Evolutionary conservation across 2,888 invertebrate species (phyloP).

Genomic region (Eucriotettix oculatus): DNA sequence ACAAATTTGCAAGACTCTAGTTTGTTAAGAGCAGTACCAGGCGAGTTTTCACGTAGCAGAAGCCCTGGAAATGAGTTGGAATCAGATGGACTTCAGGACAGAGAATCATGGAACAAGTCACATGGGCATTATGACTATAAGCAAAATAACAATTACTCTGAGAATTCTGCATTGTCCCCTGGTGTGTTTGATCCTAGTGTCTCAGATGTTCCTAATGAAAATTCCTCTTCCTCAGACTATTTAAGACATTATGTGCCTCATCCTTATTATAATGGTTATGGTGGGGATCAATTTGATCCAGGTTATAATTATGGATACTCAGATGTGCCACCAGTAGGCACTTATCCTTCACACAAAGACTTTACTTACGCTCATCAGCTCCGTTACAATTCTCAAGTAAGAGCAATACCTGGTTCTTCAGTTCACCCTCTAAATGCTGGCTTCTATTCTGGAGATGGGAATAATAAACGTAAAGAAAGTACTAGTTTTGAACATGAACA

Average conservation of each 20-base stretch:
- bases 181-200: slow-evolving; percentile 6
- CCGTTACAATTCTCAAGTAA: slow-evolving; percentile 13
- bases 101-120: slow-evolving; percentile 11
- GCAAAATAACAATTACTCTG: slow-evolving; percentile 9
- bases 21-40: slow-evolving; percentile 3
- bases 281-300: slow-evolving; percentile 12
- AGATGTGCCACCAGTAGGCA: slow-evolving; percentile 7
- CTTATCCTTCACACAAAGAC: slow-evolving; percentile 19
- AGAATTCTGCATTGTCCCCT: slow-evolving; percentile 8
- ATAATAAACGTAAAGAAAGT: slow-evolving; percentile 33
- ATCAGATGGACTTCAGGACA: slow-evolving; percentile 7
- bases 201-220: slow-evolving; percentile 6
- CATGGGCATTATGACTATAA: slow-evolving; percentile 9
- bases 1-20: slow-evolving; percentile 11
- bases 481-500: slow-evolving; percentile 44
- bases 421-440: slow-evolving; percentile 20
- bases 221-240: slow-evolving; percentile 13
- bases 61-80: slow-evolving; percentile 17
- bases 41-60: slow-evolving; percentile 15
- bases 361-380: slow-evolving; percentile 26
- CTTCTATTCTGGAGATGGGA: slow-evolving; percentile 23
- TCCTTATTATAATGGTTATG: slow-evolving; percentile 15
- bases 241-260: slow-evolving; percentile 11
- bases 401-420: slow-evolving; percentile 12
- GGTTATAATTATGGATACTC: slow-evolving; percentile 12